Base-by-base conservation (phyloP, 2,113 vertebrate genomes). In the Microcebus griseorufus region DNA sequence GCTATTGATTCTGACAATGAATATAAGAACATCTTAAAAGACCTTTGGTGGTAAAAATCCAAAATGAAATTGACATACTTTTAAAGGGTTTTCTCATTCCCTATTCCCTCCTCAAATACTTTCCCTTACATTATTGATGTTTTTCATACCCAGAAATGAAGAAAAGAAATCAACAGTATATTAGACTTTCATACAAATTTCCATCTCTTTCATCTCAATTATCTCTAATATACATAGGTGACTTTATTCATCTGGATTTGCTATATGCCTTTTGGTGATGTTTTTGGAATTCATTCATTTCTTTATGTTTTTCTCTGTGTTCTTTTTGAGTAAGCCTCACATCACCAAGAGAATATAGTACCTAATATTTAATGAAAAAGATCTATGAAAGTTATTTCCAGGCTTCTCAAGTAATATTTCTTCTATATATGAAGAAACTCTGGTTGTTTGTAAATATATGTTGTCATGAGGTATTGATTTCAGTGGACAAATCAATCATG, bases 21-120 rank as follows among this genome's bases (percentile, higher is more conserved):
- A 79, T 95, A 97, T 97, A 93, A 95, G 93, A 97, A 93, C 32
- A 85, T 29, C 60, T 72, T 88, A 45, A 37, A 48, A 76, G 62
- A 60, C 25, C 39, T 69, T 83, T 58, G 69, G 58, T 69, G 39
- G 23, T 39, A 60, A 76, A 65, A 65, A 34, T 58, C 69, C 22
- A 73, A 92, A 95, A 92, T 88, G 45, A 95, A 65, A 93, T 48
- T 48, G 48, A 82, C 60, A 93, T 32, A 60, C 22, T 76, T 95
- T 72, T 88, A 76, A 65, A 92, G 39, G 37, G 9, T 67, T 23
- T 58, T 53, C 69, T 75, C 58, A 39, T 76, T 20, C 39, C 81
- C 27, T 88, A 51, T 32, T 78, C 11, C 9, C 60, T 85, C 86
- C n/a, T 62, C 58, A 83, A 76, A 90, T 85, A 39, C 5, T 58